Evolutionary conservation across 53 echinoderm and acorn worm species (phyloP).

Genomic region (Zoroaster sp.): DNA sequence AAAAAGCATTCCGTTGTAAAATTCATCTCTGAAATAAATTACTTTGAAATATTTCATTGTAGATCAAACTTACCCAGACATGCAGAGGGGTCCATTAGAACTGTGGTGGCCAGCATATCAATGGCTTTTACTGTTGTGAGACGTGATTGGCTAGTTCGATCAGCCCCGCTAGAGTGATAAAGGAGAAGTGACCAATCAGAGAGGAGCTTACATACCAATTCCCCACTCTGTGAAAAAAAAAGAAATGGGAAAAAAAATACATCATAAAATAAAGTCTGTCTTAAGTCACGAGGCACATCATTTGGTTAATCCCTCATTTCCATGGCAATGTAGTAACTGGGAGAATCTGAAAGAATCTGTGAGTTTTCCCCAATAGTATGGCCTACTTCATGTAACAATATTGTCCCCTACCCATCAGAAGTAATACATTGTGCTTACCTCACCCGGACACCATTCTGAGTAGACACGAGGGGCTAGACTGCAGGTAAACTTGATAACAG

Average conservation of each 20-base stretch:
- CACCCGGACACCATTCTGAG: neutral
- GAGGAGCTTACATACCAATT: conserved; percentile 13
- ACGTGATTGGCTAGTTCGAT: conserved; percentile 33
- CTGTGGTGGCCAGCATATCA: neutral
- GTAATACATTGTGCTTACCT: neutral
- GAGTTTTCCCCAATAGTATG: no score
- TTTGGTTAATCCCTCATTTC: no score
- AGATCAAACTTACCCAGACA: conserved; percentile 6
- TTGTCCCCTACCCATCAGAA: neutral
- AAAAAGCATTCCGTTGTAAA: neutral
- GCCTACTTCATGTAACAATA: no score
- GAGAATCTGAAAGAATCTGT: no score
- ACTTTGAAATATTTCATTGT: neutral
- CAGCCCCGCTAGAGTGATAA: conserved; percentile 8
- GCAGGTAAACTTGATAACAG: conserved; percentile 8
- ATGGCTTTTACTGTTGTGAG: conserved; percentile 10
- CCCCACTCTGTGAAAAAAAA: neutral
- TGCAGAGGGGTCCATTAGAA: neutral
- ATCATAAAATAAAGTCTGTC: no score
- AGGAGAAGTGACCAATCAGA: conserved; percentile 42
- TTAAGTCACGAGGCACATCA: no score
- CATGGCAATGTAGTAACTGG: no score
- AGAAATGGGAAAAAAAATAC: neutral
- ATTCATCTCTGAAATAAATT: neutral
- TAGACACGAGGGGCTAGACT: neutral